phyloP scores from a whole-genome alignment of 2,888 invertebrate species.

The Odontothrips loti region DNA sequence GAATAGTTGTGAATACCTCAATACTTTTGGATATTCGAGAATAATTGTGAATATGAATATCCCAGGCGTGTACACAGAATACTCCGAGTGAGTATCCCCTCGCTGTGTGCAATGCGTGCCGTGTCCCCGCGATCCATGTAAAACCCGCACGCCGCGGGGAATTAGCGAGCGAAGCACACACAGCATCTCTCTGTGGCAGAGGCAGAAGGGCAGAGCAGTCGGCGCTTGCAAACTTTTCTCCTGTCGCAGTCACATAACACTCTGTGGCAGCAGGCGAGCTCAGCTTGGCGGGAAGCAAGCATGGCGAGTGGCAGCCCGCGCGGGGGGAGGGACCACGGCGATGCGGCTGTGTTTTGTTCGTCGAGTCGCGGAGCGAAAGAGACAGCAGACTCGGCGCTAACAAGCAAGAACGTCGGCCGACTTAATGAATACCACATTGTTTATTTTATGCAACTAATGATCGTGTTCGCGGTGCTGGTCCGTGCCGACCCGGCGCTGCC shows the following conservation, averaged over 20 bases:
- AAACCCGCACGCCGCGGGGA: background rate
- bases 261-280: background rate
- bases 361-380: no score
- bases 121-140: background rate
- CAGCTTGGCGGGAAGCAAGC: no score
- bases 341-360: background rate
- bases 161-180: background rate
- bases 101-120: background rate
- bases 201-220: background rate
- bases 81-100: no score
- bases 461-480: background rate
- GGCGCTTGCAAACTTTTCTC: background rate
- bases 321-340: background rate
- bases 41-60: no score
- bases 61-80: no score
- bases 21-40: no score
- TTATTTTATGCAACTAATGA: constrained; percentile 21
- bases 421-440: constrained; percentile 14
- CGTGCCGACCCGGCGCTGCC: background rate
- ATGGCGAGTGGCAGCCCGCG: no score
- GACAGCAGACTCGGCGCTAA: background rate
- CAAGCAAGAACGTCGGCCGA: background rate
- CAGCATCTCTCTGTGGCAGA: no score
- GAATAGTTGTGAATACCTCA: no score
- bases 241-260: background rate